A percentile compares a stretch with the other conserved stretches of the same genome.
These are phyloP conservation scores for Carcinoscorpius rotundicauda DNA, from an alignment of 1,140 invertebrate genomes.

Conservation along the genomic window DNA sequence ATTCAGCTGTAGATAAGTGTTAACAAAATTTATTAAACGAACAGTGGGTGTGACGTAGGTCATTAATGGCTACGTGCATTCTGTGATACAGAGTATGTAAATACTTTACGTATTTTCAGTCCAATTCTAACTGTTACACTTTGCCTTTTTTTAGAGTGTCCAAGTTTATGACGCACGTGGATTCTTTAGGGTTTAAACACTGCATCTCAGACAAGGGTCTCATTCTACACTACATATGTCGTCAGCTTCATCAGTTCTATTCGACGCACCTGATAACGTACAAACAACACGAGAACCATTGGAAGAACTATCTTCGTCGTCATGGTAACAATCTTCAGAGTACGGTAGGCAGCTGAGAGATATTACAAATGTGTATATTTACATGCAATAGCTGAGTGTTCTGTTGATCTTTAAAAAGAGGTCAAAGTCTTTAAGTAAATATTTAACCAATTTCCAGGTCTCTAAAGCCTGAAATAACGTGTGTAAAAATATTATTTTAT, in stretches of 20 bases:
- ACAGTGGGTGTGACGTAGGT: too few relatives aligned
- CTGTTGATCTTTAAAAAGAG: too few relatives aligned
- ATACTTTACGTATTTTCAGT: not conserved
- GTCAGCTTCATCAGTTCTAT: conserved; percentile 38
- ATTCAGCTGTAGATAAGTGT: too few relatives aligned
- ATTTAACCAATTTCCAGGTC: too few relatives aligned
- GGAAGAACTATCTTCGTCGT: conserved; percentile 24
- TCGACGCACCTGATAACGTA: conserved; percentile 28
- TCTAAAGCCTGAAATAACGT: too few relatives aligned
- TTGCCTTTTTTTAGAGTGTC: conserved; percentile 7
- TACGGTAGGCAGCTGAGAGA: not conserved
- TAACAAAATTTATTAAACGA: too few relatives aligned
- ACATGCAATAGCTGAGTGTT: too few relatives aligned
- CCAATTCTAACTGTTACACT: not conserved
- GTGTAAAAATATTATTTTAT: too few relatives aligned
- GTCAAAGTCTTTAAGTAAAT: too few relatives aligned
- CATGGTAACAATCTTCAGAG: conserved; percentile 3
- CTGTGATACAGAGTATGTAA: too few relatives aligned
- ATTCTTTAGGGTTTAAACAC: conserved; percentile 40
- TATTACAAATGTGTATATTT: too few relatives aligned
- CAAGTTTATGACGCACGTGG: conserved; percentile 33
- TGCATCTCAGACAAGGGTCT: conserved; percentile 32
- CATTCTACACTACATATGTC: conserved; percentile 41
- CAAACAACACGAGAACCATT: conserved; percentile 30
- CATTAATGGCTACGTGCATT: too few relatives aligned